These are phyloP conservation scores for Pogonomyrmex californicus DNA, from an alignment of 1,140 invertebrate species.

Conservation along the genomic window DNA sequence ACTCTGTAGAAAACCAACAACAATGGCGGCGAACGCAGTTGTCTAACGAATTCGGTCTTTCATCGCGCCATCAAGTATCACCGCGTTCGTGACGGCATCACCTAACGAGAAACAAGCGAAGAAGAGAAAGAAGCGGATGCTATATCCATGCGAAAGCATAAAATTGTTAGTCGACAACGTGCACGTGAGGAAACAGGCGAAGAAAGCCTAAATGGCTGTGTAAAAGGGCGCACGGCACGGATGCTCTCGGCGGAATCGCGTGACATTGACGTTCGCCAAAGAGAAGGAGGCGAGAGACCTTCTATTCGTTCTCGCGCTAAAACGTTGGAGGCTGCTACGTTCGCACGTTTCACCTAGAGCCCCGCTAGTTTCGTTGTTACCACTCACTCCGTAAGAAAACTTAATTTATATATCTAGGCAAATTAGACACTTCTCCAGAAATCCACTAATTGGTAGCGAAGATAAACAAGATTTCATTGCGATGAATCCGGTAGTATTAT, in stretches of 20 bases:
- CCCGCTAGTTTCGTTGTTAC: neutral
- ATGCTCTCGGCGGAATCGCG: slow-evolving; percentile 49
- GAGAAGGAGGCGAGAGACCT: neutral
- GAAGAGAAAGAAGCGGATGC: slow-evolving; percentile 79
- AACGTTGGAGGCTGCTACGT: neutral
- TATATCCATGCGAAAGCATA: slow-evolving; percentile 82
- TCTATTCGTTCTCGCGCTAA: slow-evolving; percentile 1
- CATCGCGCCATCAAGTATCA: slow-evolving; percentile 44
- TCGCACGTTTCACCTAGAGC: neutral
- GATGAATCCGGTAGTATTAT: neutral
- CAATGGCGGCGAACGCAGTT: slow-evolving; percentile 41
- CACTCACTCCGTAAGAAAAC: neutral
- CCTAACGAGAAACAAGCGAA: slow-evolving; percentile 37
- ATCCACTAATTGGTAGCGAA: neutral
- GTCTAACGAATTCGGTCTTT: slow-evolving; percentile 61
- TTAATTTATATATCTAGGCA: neutral
- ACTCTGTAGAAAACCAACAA: slow-evolving; percentile 58
- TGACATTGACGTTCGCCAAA: slow-evolving; percentile 45
- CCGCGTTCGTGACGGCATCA: slow-evolving; percentile 43
- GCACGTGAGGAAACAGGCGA: slow-evolving; percentile 87
- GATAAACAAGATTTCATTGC: neutral
- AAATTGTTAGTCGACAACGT: slow-evolving; percentile 80
- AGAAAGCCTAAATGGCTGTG: slow-evolving; percentile 86
- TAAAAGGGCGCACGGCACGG: slow-evolving; percentile 71
- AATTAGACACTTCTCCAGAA: neutral